Base-by-base conservation (phyloP, 2,888 invertebrate species). In the Erynnis tages region DNA sequence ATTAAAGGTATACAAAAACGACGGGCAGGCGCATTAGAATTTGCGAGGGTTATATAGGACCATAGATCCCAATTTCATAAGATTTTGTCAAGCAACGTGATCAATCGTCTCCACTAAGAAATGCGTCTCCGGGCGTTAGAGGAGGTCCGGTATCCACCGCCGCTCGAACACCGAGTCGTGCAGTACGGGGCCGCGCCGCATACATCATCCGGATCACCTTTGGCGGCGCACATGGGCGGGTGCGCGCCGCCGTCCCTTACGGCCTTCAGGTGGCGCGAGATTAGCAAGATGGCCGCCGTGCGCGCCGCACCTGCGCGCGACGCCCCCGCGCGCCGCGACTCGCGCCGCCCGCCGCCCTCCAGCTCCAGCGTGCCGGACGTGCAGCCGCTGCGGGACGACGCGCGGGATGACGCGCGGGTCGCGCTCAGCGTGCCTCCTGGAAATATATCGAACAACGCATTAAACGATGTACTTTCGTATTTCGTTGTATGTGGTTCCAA, bases 291-390 rank as follows among this genome's bases (percentile, higher is more conserved):
- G 94, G 96, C 96, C 91, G 96, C 96, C 91, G 95, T 93, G 89
- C 95, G 94, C 90, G 96, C 96, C 93, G 95, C 95, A 95, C 96
- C 96, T 96, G 95, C 95, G 91, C 96, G 93, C 81, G 95, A 95
- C 74, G 94, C 93, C 75, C 94, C 79, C 93, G 93, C 69, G 91
- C 91, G 74, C 63, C 83, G 55, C 41, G 63, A 85, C 79, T 91
- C 79, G 88, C 62, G 87, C 80, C 58, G 84, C 78, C 53, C 83
- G 80, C 53, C 82, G 43, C 84, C 82, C 59, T 73, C 79, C 60
- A 80, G 79, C 67, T 76, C 82, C 66, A 78, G 73, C 60, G 81
- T 79, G 66, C 83, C 83, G 61, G 67, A 90, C 79, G 76, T 87
- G 77, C 79, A 74, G 64, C 90, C 91, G 82, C 81, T 81, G 88